A percentile compares a stretch with the other conserved stretches of the same genome.
These are phyloP conservation scores for Carapus acus DNA, from an alignment of 2,797 vertebrate species.

Conservation along the genomic window DNA sequence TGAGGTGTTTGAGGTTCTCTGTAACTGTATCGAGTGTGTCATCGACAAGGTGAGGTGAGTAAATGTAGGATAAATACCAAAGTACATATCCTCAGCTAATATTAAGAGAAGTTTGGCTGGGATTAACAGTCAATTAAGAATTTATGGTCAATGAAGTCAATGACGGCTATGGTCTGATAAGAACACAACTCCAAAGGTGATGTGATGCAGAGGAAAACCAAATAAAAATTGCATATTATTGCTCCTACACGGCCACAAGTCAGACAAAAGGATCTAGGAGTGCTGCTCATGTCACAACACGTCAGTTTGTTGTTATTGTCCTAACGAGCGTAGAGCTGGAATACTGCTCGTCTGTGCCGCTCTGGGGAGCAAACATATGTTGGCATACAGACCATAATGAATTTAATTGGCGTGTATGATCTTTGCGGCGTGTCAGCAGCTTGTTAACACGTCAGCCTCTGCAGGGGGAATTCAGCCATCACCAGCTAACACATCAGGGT, in stretches of 20 bases:
- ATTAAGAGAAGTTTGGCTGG: no score
- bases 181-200: no score
- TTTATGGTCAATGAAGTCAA: no score
- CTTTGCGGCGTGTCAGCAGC: conserved; percentile 29
- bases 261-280: background rate
- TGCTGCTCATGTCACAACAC: background rate
- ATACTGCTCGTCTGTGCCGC: background rate
- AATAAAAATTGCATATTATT: no score
- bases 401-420: conserved; percentile 35
- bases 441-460: conserved; percentile 36
- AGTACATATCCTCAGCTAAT: no score
- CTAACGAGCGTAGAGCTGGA: background rate
- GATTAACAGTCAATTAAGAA: no score
- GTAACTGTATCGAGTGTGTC: no score
- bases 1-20: no score
- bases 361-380: background rate
- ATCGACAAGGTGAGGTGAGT: no score
- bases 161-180: no score
- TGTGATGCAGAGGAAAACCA: no score
- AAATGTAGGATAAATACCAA: no score
- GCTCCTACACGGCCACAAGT: background rate
- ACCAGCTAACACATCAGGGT: background rate
- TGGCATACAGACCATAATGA: conserved; percentile 18
- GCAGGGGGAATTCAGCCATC: conserved; percentile 22
- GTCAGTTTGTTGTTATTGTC: background rate